phyloP scores from a whole-genome alignment of 2,797 vertebrate species.

The Lagodon rhomboides region DNA sequence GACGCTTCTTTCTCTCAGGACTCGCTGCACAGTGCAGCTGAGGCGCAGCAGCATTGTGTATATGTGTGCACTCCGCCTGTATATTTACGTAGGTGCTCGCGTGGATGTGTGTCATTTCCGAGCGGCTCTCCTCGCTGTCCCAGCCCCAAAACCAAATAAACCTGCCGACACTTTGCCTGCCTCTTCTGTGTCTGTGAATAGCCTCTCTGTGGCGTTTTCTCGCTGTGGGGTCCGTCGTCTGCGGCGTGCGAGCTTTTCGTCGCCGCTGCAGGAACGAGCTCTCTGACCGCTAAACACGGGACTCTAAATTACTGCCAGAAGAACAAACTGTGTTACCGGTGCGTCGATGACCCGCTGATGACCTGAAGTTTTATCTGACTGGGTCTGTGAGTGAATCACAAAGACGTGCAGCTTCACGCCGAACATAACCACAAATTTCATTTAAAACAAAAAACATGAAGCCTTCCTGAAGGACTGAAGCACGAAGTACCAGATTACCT shows the following conservation, averaged over 20 bases:
- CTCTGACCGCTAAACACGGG: neutral
- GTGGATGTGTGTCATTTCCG: constrained; percentile 66
- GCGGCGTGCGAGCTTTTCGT: neutral
- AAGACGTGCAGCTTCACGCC: neutral
- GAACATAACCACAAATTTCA: too few species aligned
- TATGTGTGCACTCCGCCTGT: constrained; percentile 46
- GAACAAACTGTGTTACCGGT: neutral
- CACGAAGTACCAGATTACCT: too few species aligned
- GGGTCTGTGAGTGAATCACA: neutral
- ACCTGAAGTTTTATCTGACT: neutral
- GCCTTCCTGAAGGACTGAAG: too few species aligned
- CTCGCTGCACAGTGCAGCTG: constrained; percentile 18
- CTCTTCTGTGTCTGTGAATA: constrained; percentile 53
- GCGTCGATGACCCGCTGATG: neutral
- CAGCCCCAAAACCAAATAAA: constrained; percentile 74
- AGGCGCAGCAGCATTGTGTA: constrained; percentile 35
- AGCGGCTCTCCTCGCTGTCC: constrained; percentile 47
- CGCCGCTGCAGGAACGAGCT: neutral
- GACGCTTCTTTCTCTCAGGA: constrained; percentile 25
- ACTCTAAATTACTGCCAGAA: neutral
- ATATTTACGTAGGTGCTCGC: constrained; percentile 58
- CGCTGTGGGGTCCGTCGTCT: constrained; percentile 62
- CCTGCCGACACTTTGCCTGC: constrained; percentile 47
- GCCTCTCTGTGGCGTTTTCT: constrained; percentile 54
- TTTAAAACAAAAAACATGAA: too few species aligned